A percentile compares a stretch with the other conserved stretches of the same genome.
phyloP scores from a whole-genome alignment of 2,113 vertebrate species.

The Psittacula cyanocephala region DNA sequence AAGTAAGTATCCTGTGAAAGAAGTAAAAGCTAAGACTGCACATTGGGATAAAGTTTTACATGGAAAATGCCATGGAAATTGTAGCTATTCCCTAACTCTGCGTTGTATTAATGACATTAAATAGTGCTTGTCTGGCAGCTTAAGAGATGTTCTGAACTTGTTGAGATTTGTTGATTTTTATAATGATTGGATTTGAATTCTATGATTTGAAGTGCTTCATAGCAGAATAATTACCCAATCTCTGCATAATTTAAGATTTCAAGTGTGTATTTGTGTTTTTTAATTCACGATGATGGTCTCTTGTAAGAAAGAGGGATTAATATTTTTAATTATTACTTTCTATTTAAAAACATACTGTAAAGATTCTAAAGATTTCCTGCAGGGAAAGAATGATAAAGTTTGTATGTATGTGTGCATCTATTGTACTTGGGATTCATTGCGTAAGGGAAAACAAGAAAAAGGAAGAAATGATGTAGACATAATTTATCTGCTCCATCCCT shows the following conservation, averaged over 20 bases:
- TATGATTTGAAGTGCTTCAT: constrained; percentile 37
- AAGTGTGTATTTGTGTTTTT: not conserved
- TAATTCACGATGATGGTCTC: not conserved
- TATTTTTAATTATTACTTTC: not conserved
- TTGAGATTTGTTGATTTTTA: constrained; percentile 34
- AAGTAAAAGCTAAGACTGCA: not conserved
- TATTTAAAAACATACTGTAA: not conserved
- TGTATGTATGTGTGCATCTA: not conserved
- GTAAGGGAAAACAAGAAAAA: not conserved
- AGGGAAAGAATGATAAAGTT: not conserved
- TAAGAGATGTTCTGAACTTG: constrained; percentile 1
- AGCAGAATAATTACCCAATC: constrained; percentile 29
- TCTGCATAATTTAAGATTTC: not conserved
- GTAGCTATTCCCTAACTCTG: not conserved
- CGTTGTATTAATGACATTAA: not conserved
- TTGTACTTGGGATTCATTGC: not conserved
- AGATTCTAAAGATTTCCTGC: not conserved
- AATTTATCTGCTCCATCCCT: not conserved
- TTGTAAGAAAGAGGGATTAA: not conserved
- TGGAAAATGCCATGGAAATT: not conserved
- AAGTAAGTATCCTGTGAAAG: not conserved
- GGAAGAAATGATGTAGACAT: not conserved
- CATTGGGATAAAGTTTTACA: not conserved
- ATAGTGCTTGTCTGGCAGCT: not conserved
- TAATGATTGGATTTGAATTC: constrained; percentile 33